phyloP scores from a whole-genome alignment of 1,140 invertebrate species.

The Pseudomyrmex flavicornis region DNA sequence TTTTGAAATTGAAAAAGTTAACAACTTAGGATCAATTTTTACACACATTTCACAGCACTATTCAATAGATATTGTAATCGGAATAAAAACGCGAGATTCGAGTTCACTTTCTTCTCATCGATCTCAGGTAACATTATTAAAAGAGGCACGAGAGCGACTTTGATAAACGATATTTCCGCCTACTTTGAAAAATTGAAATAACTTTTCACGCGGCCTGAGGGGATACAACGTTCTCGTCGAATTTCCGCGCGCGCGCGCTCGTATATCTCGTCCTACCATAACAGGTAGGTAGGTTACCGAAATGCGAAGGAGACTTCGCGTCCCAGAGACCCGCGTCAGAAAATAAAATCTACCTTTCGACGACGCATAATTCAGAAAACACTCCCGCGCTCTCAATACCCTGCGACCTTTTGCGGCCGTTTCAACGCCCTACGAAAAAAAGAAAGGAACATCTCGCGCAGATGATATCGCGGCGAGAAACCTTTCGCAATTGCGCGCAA shows the following conservation, averaged over 20 bases:
- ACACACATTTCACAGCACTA: neutral
- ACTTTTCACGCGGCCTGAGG: conserved; percentile 40
- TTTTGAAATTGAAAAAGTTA: neutral
- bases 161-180: conserved; percentile 49
- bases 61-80: neutral
- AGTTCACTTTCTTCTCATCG: conserved; percentile 38
- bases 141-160: conserved; percentile 20
- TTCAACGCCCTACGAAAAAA: neutral
- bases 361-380: conserved; percentile 34
- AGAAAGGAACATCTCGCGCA: conserved; percentile 13
- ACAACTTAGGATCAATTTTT: neutral
- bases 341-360: conserved; percentile 50
- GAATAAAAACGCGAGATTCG: neutral
- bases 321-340: neutral
- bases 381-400: neutral
- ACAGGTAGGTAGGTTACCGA: conserved; percentile 29
- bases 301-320: neutral
- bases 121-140: conserved; percentile 23
- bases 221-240: conserved; percentile 43
- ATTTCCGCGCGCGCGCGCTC: conserved; percentile 44
- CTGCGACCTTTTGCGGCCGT: neutral
- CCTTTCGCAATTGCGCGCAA: neutral
- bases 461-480: neutral
- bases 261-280: conserved; percentile 36
- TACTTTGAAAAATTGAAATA: conserved; percentile 56